These are phyloP conservation scores for Naso thynnoides DNA, from an alignment of 2,797 vertebrate genomes.

Conservation along the genomic window DNA sequence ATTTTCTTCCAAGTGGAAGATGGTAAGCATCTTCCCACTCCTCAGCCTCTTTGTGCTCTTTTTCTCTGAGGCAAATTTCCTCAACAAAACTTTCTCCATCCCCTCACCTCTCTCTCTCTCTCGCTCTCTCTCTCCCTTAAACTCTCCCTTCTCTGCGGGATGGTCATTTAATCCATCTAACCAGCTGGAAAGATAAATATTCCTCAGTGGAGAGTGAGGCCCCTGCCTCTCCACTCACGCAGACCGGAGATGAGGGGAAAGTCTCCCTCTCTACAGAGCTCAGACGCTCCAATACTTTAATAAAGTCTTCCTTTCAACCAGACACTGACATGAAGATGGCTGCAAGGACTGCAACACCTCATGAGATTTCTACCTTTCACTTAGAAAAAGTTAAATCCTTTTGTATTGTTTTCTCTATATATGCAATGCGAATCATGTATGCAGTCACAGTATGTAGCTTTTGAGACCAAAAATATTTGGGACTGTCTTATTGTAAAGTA, in stretches of 20 bases:
- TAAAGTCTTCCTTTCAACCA: slow-evolving; percentile 70
- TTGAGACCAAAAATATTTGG: slow-evolving; percentile 19
- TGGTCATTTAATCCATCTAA: slow-evolving; percentile 85
- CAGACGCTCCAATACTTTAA: slow-evolving; percentile 63
- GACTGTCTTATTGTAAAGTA: slow-evolving; percentile 3
- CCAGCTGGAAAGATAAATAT: slow-evolving; percentile 87
- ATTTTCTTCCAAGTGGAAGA: slow-evolving; percentile 54
- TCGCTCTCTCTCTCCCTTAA: slow-evolving; percentile 43
- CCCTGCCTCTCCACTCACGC: slow-evolving; percentile 76
- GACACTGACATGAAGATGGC: slow-evolving; percentile 58
- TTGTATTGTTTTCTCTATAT: slow-evolving; percentile 25
- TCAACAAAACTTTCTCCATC: slow-evolving; percentile 66
- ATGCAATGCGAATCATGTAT: slow-evolving; percentile 5
- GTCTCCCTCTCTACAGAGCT: slow-evolving; percentile 64
- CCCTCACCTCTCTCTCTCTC: slow-evolving; percentile 44
- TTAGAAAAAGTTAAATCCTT: slow-evolving; percentile 22
- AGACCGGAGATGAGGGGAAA: slow-evolving; percentile 79
- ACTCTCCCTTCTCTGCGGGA: slow-evolving; percentile 68
- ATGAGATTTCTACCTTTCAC: slow-evolving; percentile 22
- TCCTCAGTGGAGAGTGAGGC: slow-evolving; percentile 79
- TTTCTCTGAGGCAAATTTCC: slow-evolving; percentile 57
- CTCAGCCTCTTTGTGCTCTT: slow-evolving; percentile 33
- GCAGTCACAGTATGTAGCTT: slow-evolving; percentile 14
- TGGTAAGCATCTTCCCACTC: slow-evolving; percentile 51
- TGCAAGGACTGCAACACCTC: slow-evolving; percentile 33